Evolutionary conservation across 1,140 invertebrate species (phyloP).

Genomic region (Trichogramma pretiosum): DNA sequence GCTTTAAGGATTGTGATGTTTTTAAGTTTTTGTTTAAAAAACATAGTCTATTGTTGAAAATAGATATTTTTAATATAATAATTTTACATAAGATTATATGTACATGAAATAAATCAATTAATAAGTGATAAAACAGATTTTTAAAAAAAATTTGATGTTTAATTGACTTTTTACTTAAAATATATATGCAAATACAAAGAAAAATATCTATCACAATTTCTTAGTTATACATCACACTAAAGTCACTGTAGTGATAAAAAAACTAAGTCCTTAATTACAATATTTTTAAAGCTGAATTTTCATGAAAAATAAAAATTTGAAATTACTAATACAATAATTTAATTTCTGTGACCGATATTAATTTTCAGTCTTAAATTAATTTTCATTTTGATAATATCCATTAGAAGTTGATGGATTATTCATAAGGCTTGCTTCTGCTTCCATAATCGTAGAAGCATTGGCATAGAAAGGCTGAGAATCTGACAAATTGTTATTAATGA

Average conservation of each 20-base stretch:
- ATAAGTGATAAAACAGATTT: slow-evolving; percentile 8
- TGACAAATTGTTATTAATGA: slow-evolving; percentile 48
- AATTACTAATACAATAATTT: too few relatives aligned
- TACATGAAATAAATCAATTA: background rate
- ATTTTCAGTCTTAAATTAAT: slow-evolving; percentile 9
- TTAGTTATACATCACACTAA: slow-evolving; percentile 4
- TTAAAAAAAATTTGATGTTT: slow-evolving; percentile 1
- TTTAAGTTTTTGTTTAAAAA: slow-evolving; percentile 5
- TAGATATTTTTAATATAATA: slow-evolving; percentile 16
- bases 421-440: slow-evolving; percentile 38
- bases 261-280: background rate
- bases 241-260: too few relatives aligned
- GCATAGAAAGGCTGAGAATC: slow-evolving; percentile 41
- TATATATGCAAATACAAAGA: slow-evolving; percentile 6
- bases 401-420: slow-evolving; percentile 36
- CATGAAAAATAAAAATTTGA: background rate
- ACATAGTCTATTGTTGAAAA: slow-evolving; percentile 1
- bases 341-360: too few relatives aligned
- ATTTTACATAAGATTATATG: slow-evolving; percentile 7
- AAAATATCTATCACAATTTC: slow-evolving; percentile 19
- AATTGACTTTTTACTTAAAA: slow-evolving; percentile 12
- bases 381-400: slow-evolving; percentile 30
- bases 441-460: slow-evolving; percentile 41
- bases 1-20: slow-evolving; percentile 1
- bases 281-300: background rate